These are phyloP conservation scores for Xestia xanthographa DNA, from an alignment of 2,888 invertebrate genomes.

Conservation along the genomic window DNA sequence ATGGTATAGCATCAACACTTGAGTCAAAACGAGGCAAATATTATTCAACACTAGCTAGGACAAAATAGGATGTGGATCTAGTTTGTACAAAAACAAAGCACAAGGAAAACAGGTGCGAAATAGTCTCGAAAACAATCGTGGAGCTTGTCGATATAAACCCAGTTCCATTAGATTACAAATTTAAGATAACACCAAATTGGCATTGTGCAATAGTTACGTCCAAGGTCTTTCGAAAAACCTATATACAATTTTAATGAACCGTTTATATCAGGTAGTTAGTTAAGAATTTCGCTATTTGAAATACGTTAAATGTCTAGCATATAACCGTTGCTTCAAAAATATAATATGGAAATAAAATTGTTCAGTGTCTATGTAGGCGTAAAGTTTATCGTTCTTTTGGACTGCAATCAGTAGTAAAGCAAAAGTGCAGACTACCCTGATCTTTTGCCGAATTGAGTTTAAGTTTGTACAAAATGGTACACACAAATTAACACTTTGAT, in stretches of 20 bases:
- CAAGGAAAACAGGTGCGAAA: conserved; percentile 59
- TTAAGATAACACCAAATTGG: conserved; percentile 52
- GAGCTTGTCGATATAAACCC: conserved; percentile 35
- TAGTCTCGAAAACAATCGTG: conserved; percentile 53
- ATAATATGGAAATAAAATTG: not conserved
- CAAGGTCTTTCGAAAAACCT: conserved; percentile 46
- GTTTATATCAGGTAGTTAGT: conserved; percentile 14
- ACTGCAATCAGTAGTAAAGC: not conserved
- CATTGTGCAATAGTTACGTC: conserved; percentile 47
- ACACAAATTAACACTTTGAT: not conserved
- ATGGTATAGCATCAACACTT: conserved; percentile 18
- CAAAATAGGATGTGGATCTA: conserved; percentile 47
- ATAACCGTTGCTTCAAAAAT: not conserved
- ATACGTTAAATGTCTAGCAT: conserved; percentile 13
- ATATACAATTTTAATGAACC: conserved; percentile 17
- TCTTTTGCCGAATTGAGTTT: no score
- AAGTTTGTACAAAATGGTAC: not conserved
- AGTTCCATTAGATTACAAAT: conserved; percentile 50
- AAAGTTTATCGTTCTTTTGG: not conserved
- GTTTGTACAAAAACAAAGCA: conserved; percentile 44
- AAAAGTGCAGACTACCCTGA: no score
- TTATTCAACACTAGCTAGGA: conserved; percentile 8
- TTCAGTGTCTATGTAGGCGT: not conserved
- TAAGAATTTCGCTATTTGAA: conserved; percentile 29
- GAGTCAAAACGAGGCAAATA: conserved; percentile 28